Evolutionary conservation across 2,113 vertebrate genomes (phyloP), one percentile per base, ranked within the genome.

Genomic region (Epinephelus lanceolatus): DNA sequence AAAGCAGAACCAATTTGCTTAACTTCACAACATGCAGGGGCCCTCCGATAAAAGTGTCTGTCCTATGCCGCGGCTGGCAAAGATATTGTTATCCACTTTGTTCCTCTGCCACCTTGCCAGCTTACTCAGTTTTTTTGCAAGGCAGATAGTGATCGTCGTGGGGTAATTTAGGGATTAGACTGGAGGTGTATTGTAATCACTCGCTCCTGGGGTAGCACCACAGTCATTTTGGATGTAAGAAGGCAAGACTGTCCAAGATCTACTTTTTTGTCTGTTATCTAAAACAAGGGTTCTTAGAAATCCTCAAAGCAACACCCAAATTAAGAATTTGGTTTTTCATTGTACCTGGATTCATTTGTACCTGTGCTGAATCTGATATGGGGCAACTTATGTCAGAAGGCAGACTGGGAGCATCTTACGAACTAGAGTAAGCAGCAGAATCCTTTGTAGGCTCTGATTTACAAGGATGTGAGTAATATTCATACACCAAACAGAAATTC

Each of bases 1-100:
- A 88, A 89, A 93, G 94, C 94, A 94, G 92, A 95, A 95, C 94
- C 86, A 92, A 95, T 95, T 94, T 93, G 93, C 94, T 95, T 95
- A 94, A 95, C 91, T 94, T 94, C 91, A 75, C 86, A 91, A 92
- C 89, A 91, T 83, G 89, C 88, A 81, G 79, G 79, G 74, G 61
- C 83, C 67, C 33, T 71, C 83, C 17, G 92, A 94, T 94, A 93
- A 93, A 93, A 91, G 85, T 81, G 89, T 88, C 78, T 87, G 85
- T 85, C 77, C 88, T 91, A 70, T 60, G 80, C 92, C 37, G 65
- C 27, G 85, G 78, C 86, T 86, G 88, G 91, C 75, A 93, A 84
- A 90, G 84, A 91, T 91, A 93, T 86, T 92, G 93, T 93, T 91
- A 92, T 93, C 94, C 92, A 88, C 84, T 92, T 92, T 92, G 84